A percentile compares a stretch with the other conserved stretches of the same genome.
Evolutionary conservation across 2,797 vertebrate species (phyloP).

Genomic region (Pangasius djambal): DNA sequence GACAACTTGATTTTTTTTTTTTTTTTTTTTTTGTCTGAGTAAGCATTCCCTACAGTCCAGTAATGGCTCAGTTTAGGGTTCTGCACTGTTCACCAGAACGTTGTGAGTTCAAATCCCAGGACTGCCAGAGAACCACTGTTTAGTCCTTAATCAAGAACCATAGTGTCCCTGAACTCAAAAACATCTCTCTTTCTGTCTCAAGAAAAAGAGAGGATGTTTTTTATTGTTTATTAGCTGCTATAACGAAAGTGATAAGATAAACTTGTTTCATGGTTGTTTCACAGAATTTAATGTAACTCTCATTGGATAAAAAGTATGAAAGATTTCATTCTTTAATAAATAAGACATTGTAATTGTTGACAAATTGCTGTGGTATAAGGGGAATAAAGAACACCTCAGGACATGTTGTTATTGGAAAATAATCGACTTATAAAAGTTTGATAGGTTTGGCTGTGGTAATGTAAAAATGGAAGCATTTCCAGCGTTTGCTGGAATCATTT

Average conservation of each 20-base stretch:
- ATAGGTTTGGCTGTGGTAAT: neutral
- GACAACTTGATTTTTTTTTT: neutral
- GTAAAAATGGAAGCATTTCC: neutral
- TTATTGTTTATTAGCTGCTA: neutral
- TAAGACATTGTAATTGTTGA: neutral
- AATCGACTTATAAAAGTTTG: neutral
- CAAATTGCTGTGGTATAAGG: neutral
- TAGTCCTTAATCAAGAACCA: neutral
- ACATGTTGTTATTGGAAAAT: neutral
- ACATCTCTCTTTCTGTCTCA: neutral
- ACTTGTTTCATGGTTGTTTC: neutral
- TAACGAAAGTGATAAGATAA: neutral
- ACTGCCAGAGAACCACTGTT: neutral
- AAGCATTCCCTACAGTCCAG: neutral
- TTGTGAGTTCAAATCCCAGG: neutral
- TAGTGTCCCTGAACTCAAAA: constrained; percentile 2
- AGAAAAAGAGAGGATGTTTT: neutral
- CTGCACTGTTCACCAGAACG: neutral
- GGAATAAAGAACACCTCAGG: neutral
- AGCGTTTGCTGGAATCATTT: no score
- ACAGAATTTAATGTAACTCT: neutral
- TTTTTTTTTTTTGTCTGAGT: neutral
- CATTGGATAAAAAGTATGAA: neutral
- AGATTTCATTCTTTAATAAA: neutral
- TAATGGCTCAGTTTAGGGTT: neutral